These are phyloP conservation scores for Mercenaria mercenaria DNA, from an alignment of 1,140 invertebrate genomes.

Conservation along the genomic window DNA sequence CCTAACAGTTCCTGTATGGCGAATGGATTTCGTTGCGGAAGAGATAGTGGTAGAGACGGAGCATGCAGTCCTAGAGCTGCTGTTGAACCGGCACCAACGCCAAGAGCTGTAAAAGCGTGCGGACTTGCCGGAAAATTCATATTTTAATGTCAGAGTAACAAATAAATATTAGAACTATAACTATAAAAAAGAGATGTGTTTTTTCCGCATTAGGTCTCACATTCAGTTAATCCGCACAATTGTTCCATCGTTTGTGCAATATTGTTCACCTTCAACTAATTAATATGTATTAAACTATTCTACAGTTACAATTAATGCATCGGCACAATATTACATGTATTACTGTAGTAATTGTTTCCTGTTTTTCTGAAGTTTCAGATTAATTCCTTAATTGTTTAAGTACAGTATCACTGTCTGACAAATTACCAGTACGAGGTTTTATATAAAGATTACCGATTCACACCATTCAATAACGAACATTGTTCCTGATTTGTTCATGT, in stretches of 20 bases:
- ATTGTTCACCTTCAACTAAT: no score
- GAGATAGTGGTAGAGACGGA: conserved; percentile 35
- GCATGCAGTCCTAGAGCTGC: conserved; percentile 42
- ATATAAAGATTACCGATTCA: conserved; percentile 29
- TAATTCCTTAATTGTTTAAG: conserved; percentile 54
- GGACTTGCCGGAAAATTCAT: conserved; percentile 62
- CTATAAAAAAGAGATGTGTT: background rate
- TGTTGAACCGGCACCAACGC: conserved; percentile 3
- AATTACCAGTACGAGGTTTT: conserved; percentile 46
- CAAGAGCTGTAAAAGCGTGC: conserved; percentile 52
- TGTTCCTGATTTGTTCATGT: conserved; percentile 61
- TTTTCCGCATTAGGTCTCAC: background rate
- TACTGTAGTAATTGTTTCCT: background rate
- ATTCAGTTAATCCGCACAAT: background rate
- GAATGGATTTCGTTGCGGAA: conserved; percentile 61
- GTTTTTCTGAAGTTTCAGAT: conserved; percentile 3
- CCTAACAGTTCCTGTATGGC: conserved; percentile 64
- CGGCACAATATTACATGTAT: no score
- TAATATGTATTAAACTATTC: no score
- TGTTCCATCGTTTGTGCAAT: no score
- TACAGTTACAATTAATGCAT: no score
- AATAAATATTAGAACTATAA: background rate
- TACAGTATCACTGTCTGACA: conserved; percentile 58
- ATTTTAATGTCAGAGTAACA: background rate
- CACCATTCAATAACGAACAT: conserved; percentile 29